phyloP scores from a whole-genome alignment of 2,113 vertebrate genomes.

The Callorhinus ursinus region DNA sequence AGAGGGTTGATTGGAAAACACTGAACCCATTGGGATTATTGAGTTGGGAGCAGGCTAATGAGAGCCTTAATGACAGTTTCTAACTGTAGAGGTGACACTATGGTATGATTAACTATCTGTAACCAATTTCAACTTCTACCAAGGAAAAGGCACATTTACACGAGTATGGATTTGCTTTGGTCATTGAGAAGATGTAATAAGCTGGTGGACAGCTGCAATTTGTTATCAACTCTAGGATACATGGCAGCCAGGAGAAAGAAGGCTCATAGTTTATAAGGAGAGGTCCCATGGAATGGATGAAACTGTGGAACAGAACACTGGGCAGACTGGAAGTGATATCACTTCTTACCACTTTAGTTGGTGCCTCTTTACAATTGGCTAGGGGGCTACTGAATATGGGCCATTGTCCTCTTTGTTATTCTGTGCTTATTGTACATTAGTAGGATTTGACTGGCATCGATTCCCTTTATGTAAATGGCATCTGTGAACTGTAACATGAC shows the following conservation, averaged over 20 bases:
- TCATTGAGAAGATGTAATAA: not conserved
- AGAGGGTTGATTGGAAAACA: not conserved
- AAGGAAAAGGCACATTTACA: slow-evolving; percentile 24
- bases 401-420: not conserved
- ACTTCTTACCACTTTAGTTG: not conserved
- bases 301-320: not conserved
- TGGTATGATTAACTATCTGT: not conserved
- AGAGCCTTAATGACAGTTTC: not conserved
- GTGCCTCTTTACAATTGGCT: not conserved
- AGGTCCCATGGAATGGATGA: not conserved
- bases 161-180: slow-evolving; percentile 10
- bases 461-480: not conserved
- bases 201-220: not conserved
- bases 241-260: not conserved
- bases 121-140: not conserved
- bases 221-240: not conserved
- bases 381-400: not conserved
- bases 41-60: not conserved
- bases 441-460: not conserved
- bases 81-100: not conserved
- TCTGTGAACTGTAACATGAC: not conserved
- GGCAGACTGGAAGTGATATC: not conserved
- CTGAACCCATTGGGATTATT: not conserved
- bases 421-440: not conserved
- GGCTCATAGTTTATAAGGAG: not conserved